Evolutionary conservation across 2,113 vertebrate species (phyloP).

Genomic region (Coptodon rendalli): DNA sequence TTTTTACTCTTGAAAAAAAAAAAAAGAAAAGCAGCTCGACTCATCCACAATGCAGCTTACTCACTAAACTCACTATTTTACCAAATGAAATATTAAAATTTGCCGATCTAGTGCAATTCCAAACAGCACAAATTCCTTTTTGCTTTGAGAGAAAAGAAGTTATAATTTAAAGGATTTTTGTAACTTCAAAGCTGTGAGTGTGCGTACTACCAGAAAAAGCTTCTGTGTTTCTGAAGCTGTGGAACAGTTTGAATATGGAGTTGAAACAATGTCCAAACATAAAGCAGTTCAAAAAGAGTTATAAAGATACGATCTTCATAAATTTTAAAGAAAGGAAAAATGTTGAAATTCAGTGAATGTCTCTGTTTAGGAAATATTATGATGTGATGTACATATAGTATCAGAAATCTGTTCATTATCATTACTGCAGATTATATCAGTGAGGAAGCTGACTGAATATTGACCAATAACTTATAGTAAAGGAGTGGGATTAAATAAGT

Average conservation of each 20-base stretch:
- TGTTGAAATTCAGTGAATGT: not conserved
- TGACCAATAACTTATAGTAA: not conserved
- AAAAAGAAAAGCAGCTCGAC: not conserved
- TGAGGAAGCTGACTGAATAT: not conserved
- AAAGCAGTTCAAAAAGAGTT: no score
- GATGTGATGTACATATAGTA: not conserved
- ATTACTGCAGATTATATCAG: not conserved
- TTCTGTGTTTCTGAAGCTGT: not conserved
- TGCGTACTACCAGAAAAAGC: accelerated
- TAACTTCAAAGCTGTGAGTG: not conserved
- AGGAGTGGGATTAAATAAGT: not conserved
- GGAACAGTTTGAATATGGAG: not conserved
- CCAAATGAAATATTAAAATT: not conserved
- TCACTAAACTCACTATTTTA: not conserved
- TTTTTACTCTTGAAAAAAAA: not conserved
- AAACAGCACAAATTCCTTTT: not conserved
- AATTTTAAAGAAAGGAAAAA: no score
- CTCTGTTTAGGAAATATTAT: not conserved
- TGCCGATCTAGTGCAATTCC: not conserved
- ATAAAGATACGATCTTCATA: no score
- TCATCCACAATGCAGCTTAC: not conserved
- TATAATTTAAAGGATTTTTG: not conserved
- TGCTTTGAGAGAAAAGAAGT: not conserved
- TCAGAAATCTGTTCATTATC: not conserved
- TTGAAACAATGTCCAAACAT: not conserved